These are phyloP conservation scores for Lasiommata megera DNA, from an alignment of 2,888 invertebrate species.

Conservation along the genomic window DNA sequence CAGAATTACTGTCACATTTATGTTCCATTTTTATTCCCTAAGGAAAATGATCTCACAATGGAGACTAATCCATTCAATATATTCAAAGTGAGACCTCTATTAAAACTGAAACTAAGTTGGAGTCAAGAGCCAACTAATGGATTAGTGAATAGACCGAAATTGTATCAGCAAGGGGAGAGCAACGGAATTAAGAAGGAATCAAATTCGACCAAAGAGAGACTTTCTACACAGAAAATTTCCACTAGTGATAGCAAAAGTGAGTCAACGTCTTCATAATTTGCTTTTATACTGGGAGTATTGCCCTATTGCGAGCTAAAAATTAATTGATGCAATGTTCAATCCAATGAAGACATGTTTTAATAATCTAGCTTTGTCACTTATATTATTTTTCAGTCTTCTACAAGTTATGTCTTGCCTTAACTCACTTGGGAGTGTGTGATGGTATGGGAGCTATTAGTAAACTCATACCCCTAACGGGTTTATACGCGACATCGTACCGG, in stretches of 20 bases:
- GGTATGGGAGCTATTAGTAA: no score
- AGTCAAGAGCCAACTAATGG: conserved; percentile 86
- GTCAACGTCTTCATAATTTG: not conserved
- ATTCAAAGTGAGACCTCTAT: conserved; percentile 89
- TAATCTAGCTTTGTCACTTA: no score
- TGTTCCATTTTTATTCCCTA: conserved; percentile 29
- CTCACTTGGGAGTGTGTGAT: no score
- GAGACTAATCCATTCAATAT: conserved; percentile 85
- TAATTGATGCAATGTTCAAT: no score
- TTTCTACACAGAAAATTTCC: conserved; percentile 50
- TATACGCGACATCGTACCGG: no score
- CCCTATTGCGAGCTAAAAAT: no score
- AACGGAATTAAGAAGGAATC: conserved; percentile 64
- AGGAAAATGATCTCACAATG: conserved; percentile 66
- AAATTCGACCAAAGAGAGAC: conserved; percentile 53
- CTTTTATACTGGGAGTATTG: no score
- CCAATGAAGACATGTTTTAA: no score
- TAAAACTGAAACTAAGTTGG: conserved; percentile 94
- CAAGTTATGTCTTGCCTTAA: no score
- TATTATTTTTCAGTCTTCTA: no score
- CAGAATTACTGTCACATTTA: no score
- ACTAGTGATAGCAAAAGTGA: conserved; percentile 60
- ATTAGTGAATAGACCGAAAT: conserved; percentile 84
- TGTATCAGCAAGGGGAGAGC: conserved; percentile 69
- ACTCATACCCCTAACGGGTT: no score